phyloP scores from a whole-genome alignment of 2,888 invertebrate species.

The Xestobium rufovillosum region DNA sequence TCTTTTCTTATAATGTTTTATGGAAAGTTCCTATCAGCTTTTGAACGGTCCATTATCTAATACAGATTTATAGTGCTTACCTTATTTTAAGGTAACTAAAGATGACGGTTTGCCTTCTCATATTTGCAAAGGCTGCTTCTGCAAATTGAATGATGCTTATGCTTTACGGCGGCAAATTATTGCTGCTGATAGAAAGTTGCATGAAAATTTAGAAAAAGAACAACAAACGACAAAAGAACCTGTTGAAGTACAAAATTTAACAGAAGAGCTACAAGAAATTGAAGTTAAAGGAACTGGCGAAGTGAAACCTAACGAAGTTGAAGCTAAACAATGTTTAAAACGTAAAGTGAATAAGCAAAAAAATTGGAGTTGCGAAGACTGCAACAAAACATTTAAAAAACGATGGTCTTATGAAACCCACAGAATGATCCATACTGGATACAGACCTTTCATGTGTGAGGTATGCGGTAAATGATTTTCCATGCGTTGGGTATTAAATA shows the following conservation, averaged over 20 bases:
- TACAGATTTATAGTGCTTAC: too few relatives aligned
- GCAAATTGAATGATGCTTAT: constrained; percentile 8
- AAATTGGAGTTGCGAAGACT: constrained; percentile 10
- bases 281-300: too few relatives aligned
- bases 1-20: too few relatives aligned
- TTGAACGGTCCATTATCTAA: too few relatives aligned
- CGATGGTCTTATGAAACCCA: background rate
- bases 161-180: constrained; percentile 12
- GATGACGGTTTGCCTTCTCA: constrained; percentile 10
- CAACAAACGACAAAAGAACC: background rate
- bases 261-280: too few relatives aligned
- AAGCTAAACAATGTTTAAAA: too few relatives aligned
- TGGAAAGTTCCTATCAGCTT: too few relatives aligned
- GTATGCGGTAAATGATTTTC: background rate
- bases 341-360: too few relatives aligned
- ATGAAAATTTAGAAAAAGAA: background rate
- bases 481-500: constrained; percentile 1
- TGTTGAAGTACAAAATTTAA: background rate
- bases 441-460: background rate
- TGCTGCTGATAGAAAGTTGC: constrained; percentile 11
- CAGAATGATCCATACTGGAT: background rate
- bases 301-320: too few relatives aligned
- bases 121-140: constrained; percentile 13
- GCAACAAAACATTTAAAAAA: constrained; percentile 1
- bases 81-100: constrained; percentile 9